phyloP scores from a whole-genome alignment of 1,140 invertebrate species.

The Aphidius gifuensis region DNA sequence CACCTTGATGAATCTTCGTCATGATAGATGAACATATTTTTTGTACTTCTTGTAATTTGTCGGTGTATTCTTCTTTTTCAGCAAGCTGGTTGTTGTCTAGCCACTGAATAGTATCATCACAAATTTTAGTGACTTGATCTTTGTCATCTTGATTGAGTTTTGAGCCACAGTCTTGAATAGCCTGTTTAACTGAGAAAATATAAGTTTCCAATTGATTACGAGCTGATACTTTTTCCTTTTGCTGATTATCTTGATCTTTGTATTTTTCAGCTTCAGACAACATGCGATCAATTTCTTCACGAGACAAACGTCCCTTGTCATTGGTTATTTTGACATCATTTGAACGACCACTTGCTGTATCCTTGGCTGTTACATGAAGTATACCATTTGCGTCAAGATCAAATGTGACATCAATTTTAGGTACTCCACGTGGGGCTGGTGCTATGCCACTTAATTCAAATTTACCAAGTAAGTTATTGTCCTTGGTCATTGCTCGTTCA shows the following conservation, averaged over 20 bases:
- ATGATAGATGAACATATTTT: slow-evolving; percentile 41
- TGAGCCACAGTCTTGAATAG: slow-evolving; percentile 42
- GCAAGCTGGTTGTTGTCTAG: slow-evolving; percentile 67
- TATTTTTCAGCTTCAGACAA: slow-evolving; percentile 67
- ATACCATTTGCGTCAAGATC: slow-evolving; percentile 70
- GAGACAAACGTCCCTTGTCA: slow-evolving; percentile 59
- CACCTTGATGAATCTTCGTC: slow-evolving; percentile 16
- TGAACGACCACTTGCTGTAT: slow-evolving; percentile 53
- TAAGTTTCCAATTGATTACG: slow-evolving; percentile 72
- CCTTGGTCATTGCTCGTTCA: slow-evolving; percentile 64
- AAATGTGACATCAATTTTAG: slow-evolving; percentile 69
- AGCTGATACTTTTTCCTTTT: slow-evolving; percentile 59
- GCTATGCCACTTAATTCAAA: slow-evolving; percentile 62
- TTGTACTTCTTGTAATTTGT: slow-evolving; percentile 71
- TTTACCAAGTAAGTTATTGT: slow-evolving; percentile 76
- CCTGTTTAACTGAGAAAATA: slow-evolving; percentile 67
- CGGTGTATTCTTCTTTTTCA: slow-evolving; percentile 73
- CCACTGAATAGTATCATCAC: slow-evolving; percentile 55
- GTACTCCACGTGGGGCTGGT: slow-evolving; percentile 58
- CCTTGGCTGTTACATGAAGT: slow-evolving; percentile 59
- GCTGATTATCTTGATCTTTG: slow-evolving; percentile 58
- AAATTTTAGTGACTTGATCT: slow-evolving; percentile 43
- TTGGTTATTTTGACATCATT: slow-evolving; percentile 61
- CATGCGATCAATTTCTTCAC: slow-evolving; percentile 63
- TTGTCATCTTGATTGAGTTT: slow-evolving; percentile 45